phyloP scores from a whole-genome alignment of 2,113 vertebrate species.

The Sula dactylatra region DNA sequence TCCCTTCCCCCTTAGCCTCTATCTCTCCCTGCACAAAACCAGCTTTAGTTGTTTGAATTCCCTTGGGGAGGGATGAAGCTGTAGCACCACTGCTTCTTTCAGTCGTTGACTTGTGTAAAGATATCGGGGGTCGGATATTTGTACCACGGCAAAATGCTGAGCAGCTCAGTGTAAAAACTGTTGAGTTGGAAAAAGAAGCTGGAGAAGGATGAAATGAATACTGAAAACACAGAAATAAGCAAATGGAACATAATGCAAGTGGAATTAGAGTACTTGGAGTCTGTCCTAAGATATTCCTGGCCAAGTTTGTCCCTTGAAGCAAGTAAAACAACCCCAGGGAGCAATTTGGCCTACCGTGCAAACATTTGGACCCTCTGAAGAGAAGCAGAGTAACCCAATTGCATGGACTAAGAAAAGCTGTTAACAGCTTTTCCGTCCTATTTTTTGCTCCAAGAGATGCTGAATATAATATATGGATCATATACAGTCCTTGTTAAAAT shows the following conservation, averaged over 20 bases:
- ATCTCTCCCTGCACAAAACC: background rate
- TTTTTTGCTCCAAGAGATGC: background rate
- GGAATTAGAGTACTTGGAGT: conserved; percentile 40
- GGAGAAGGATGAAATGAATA: conserved; percentile 49
- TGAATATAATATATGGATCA: background rate
- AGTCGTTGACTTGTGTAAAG: background rate
- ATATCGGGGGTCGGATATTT: background rate
- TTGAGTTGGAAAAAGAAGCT: conserved; percentile 43
- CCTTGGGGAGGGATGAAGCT: background rate
- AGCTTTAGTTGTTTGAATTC: background rate
- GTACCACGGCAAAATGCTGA: conserved; percentile 3
- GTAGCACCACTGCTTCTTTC: background rate
- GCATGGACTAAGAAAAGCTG: background rate
- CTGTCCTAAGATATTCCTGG: conserved; percentile 27
- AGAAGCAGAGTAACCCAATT: conserved; percentile 34
- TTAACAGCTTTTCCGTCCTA: background rate
- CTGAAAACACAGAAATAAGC: conserved; percentile 29
- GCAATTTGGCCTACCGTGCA: background rate
- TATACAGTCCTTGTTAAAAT: background rate
- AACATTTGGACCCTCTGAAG: conserved; percentile 25
- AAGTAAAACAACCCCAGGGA: conserved; percentile 33
- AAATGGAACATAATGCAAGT: conserved; percentile 28
- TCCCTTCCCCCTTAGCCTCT: background rate
- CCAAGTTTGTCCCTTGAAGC: conserved; percentile 49
- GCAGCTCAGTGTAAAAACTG: conserved; percentile 36